A percentile compares a stretch with the other conserved stretches of the same genome.
Conservation (phyloP, 2,113 vertebrate genomes). For the Otis tarda region DNA sequence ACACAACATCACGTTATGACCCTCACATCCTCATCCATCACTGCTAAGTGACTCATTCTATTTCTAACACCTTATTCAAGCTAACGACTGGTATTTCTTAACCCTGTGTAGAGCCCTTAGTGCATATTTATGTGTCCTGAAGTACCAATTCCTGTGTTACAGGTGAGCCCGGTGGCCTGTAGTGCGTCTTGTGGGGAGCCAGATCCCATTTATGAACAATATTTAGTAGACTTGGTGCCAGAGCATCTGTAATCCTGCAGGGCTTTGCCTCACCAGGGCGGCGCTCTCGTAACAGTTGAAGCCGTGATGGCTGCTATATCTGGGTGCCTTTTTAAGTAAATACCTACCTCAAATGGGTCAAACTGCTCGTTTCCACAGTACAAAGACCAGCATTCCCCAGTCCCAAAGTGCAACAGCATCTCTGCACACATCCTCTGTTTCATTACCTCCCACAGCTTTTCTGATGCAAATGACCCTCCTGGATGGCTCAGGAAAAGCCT, state of each 20-base stretch:
- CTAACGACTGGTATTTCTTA: too few relatives aligned
- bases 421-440: background rate
- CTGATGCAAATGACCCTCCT: background rate
- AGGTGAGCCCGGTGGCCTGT: background rate
- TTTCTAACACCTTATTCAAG: too few relatives aligned
- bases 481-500: background rate
- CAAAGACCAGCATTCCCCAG: background rate
- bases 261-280: background rate
- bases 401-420: background rate
- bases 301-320: background rate
- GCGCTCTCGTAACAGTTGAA: background rate
- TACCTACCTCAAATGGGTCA: background rate
- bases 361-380: background rate
- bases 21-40: too few relatives aligned
- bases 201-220: background rate
- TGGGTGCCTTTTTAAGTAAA: background rate
- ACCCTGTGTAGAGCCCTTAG: background rate
- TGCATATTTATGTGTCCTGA: background rate
- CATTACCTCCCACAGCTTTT: background rate
- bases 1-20: too few relatives aligned
- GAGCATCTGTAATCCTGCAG: background rate
- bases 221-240: background rate
- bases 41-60: too few relatives aligned
- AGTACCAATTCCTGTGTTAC: background rate
- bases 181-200: background rate